phyloP scores from a whole-genome alignment of 2,888 invertebrate species.

The Dysmachus trigonus region DNA sequence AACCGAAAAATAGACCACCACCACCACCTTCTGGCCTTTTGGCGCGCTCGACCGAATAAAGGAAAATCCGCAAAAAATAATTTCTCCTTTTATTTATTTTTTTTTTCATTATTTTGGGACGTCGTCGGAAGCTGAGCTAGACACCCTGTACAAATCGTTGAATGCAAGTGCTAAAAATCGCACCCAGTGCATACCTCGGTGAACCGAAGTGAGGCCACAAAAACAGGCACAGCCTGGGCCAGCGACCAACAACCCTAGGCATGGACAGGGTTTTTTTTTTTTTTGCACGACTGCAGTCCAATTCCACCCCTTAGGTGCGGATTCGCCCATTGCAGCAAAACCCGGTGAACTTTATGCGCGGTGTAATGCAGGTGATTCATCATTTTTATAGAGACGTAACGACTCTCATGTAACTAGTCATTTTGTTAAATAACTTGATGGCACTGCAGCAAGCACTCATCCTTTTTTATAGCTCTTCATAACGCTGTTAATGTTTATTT shows the following conservation, averaged over 20 bases:
- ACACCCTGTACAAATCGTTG: background rate
- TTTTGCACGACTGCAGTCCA: constrained; percentile 1
- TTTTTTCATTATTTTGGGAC: background rate
- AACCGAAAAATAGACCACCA: constrained; percentile 44
- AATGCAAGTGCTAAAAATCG: constrained; percentile 42
- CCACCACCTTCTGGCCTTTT: constrained; percentile 23
- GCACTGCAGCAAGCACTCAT: background rate
- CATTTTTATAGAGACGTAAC: constrained; percentile 46
- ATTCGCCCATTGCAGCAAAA: background rate
- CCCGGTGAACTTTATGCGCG: constrained; percentile 45
- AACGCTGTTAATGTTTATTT: background rate
- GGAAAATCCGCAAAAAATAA: constrained; percentile 35
- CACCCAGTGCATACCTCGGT: constrained; percentile 37
- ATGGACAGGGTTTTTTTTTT: background rate
- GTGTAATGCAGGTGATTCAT: constrained; percentile 49
- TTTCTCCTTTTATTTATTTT: background rate
- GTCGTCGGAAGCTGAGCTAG: constrained; percentile 15
- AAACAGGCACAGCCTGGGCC: background rate
- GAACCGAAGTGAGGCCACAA: constrained; percentile 21
- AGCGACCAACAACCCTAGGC: background rate
- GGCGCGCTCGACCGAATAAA: constrained; percentile 25
- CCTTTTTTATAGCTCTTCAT: constrained; percentile 6
- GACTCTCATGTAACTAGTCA: constrained; percentile 32
- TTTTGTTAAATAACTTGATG: constrained; percentile 25
- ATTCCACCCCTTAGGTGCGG: background rate